Evolutionary conservation across 2,888 invertebrate species (phyloP).

Genomic region (Cremastinae sp.): DNA sequence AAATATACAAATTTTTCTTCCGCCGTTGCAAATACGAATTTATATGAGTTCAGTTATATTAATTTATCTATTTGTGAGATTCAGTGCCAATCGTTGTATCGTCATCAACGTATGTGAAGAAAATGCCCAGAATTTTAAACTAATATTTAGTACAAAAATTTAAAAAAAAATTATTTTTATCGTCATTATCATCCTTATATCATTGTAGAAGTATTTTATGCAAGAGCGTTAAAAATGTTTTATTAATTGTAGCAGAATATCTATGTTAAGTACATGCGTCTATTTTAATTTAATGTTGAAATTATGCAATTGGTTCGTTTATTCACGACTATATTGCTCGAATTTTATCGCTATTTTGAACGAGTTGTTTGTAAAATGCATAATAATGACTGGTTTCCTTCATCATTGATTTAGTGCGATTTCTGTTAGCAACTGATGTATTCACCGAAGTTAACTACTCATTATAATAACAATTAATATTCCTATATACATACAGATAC

Average conservation of each 20-base stretch:
- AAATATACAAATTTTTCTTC: slow-evolving; percentile 6
- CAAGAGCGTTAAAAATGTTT: slow-evolving; percentile 33
- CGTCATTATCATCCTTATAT: slow-evolving; percentile 40
- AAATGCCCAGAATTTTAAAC: slow-evolving; percentile 36
- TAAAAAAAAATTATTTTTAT: slow-evolving; percentile 39
- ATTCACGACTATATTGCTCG: not conserved
- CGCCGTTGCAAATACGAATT: slow-evolving; percentile 5
- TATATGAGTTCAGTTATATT: slow-evolving; percentile 31
- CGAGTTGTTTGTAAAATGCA: slow-evolving; percentile 11
- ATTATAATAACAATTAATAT: too few relatives aligned
- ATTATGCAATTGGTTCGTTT: slow-evolving; percentile 38
- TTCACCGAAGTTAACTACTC: too few relatives aligned
- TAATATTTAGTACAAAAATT: slow-evolving; percentile 34
- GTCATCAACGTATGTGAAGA: slow-evolving; percentile 29
- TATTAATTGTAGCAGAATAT: slow-evolving; percentile 46
- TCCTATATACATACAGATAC: too few relatives aligned
- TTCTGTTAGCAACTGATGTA: slow-evolving; percentile 46
- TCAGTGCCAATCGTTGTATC: slow-evolving; percentile 46
- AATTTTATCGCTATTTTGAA: slow-evolving; percentile 22
- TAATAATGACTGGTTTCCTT: slow-evolving; percentile 1
- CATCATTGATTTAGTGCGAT: slow-evolving; percentile 16
- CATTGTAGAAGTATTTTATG: slow-evolving; percentile 46
- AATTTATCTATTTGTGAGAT: slow-evolving; percentile 9
- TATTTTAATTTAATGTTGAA: slow-evolving; percentile 54
- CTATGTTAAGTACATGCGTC: too few relatives aligned